Conservation (phyloP, 2,888 invertebrate species). For the Drosophila subsilvestris region DNA sequence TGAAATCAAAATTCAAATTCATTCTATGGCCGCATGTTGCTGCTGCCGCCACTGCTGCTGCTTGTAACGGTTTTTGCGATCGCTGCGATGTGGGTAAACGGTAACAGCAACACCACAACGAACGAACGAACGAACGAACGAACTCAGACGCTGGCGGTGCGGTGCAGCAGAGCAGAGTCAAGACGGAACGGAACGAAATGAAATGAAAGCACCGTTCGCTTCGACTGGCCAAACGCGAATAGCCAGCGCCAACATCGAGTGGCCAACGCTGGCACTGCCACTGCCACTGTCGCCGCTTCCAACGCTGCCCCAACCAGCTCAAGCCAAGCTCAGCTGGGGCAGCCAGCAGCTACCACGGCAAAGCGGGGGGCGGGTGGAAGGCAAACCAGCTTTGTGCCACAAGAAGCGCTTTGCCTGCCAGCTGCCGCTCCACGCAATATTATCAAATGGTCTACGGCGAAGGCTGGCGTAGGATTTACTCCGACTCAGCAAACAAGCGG, state of each 20-base stretch:
- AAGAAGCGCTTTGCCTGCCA: conserved; percentile 21
- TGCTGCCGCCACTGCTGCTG: conserved; percentile 28
- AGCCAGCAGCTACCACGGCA: too few species aligned
- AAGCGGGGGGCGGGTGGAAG: too few species aligned
- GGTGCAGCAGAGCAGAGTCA: conserved; percentile 15
- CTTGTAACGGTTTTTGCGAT: conserved; percentile 63
- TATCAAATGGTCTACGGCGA: conserved; percentile 58
- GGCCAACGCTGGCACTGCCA: conserved; percentile 19
- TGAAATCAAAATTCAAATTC: conserved; percentile 53
- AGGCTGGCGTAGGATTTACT: conserved; percentile 29
- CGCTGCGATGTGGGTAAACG: conserved; percentile 55
- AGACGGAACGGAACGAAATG: conserved; percentile 19
- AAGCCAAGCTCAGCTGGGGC: conserved; percentile 23
- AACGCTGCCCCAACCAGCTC: conserved; percentile 42
- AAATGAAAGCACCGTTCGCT: conserved; percentile 83
- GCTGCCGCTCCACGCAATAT: conserved; percentile 58
- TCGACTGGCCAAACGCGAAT: conserved; percentile 83
- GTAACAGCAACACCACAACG: conserved; percentile 52
- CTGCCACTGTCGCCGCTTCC: conserved; percentile 26
- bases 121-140: not conserved
- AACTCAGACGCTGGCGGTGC: not conserved
- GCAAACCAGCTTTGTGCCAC: conserved; percentile 35
- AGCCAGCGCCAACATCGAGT: conserved; percentile 61
- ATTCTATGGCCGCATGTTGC: conserved; percentile 55
- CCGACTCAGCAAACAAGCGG: too few species aligned